Evolutionary conservation across 2,113 vertebrate species (phyloP).

Genomic region (Myotis brandtii): DNA sequence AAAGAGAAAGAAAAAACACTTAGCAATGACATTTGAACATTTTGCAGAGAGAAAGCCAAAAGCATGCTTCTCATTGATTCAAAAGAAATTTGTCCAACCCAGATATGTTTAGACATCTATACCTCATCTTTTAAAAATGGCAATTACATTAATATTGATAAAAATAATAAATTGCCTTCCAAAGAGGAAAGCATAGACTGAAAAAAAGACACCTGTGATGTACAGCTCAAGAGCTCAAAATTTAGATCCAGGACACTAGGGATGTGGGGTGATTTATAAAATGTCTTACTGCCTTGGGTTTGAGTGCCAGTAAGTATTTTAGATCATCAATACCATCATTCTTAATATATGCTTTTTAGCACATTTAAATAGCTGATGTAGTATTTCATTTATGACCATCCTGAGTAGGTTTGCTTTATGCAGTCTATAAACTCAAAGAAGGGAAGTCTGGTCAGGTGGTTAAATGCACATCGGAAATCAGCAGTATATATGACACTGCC

Average conservation of each 20-base stretch:
- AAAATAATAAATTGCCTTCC: conserved; percentile 83
- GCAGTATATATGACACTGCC: not conserved
- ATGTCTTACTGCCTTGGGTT: conserved; percentile 68
- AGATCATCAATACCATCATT: conserved; percentile 75
- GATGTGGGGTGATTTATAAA: conserved; percentile 83
- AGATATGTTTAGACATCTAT: conserved; percentile 56
- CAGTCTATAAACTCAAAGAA: not conserved
- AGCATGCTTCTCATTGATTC: conserved; percentile 46
- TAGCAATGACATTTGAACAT: conserved; percentile 43
- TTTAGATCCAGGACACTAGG: conserved; percentile 77
- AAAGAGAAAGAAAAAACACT: not conserved
- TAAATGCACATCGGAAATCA: conserved; percentile 34
- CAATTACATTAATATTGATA: conserved; percentile 72
- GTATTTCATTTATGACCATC: conserved; percentile 47
- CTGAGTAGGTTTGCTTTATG: conserved; percentile 45
- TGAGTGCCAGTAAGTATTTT: conserved; percentile 74
- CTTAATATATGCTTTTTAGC: conserved; percentile 77
- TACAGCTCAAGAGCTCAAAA: conserved; percentile 79
- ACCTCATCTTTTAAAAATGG: conserved; percentile 74
- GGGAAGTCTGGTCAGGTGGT: conserved; percentile 29
- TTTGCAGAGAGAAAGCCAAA: conserved; percentile 55
- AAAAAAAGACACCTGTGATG: conserved; percentile 81
- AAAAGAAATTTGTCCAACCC: conserved; percentile 63
- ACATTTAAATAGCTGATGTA: conserved; percentile 71
- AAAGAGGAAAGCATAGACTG: conserved; percentile 77